These are phyloP conservation scores for Pristis pectinata DNA, from an alignment of 2,797 vertebrate genomes.

Conservation along the genomic window DNA sequence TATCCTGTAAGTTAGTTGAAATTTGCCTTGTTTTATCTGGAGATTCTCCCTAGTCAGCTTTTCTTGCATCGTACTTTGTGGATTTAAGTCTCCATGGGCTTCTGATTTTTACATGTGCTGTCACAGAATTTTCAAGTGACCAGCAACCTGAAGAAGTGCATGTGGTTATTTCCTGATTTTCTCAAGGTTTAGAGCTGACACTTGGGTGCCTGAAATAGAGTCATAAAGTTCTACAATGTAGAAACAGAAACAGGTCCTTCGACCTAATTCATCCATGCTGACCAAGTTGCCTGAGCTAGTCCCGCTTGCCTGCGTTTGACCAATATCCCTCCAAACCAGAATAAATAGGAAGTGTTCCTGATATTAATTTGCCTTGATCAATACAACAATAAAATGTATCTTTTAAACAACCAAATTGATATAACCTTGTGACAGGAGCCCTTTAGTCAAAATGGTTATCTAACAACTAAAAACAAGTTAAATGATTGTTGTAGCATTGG, in stretches of 20 bases:
- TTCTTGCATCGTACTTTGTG: too few relatives aligned
- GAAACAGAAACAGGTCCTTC: too few relatives aligned
- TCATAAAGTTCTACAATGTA: too few relatives aligned
- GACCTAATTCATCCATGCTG: too few relatives aligned
- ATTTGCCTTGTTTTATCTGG: background rate
- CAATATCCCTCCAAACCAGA: too few relatives aligned
- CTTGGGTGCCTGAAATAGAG: background rate
- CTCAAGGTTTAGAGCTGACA: background rate
- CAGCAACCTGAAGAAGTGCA: background rate
- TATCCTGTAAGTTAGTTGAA: background rate
- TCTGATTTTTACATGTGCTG: background rate
- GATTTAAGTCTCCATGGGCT: background rate
- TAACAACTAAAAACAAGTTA: background rate
- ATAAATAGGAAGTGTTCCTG: background rate
- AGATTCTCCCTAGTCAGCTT: background rate
- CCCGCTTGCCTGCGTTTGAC: too few relatives aligned
- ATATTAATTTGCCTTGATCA: background rate
- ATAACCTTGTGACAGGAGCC: background rate
- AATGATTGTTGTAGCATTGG: background rate
- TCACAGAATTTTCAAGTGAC: background rate
- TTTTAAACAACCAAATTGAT: background rate
- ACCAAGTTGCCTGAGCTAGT: too few relatives aligned
- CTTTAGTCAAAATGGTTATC: background rate
- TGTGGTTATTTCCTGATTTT: background rate
- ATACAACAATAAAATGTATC: background rate